Percentiles rank a stretch among this genome's conserved stretches.
phyloP scores from a whole-genome alignment of 1,140 invertebrate genomes.

The Lordiphosa clarofinis region DNA sequence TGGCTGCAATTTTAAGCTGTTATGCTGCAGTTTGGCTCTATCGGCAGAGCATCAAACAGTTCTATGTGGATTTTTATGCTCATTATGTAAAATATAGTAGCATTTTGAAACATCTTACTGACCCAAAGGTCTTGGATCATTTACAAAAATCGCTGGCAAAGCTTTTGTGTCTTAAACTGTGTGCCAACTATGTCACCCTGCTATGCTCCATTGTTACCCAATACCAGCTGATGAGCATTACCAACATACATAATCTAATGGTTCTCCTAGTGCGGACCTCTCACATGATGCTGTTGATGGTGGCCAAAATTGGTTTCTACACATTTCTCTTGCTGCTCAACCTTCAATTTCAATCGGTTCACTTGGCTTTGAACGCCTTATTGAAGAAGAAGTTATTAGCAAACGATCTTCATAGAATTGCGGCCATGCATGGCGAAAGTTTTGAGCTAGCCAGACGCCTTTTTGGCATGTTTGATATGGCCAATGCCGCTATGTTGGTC shows the following conservation, averaged over 20 bases:
- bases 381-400: background rate
- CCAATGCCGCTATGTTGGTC: conserved; percentile 26
- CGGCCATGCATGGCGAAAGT: conserved; percentile 30
- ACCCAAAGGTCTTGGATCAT: conserved; percentile 1
- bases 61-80: conserved; percentile 23
- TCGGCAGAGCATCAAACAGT: conserved; percentile 15
- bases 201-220: conserved; percentile 27
- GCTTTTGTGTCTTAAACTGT: conserved; percentile 3
- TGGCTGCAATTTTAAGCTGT: conserved; percentile 2
- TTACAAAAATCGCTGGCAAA: conserved; percentile 16
- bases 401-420: conserved; percentile 14
- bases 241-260: background rate
- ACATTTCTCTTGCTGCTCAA: conserved; percentile 23
- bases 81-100: conserved; percentile 15
- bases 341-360: conserved; percentile 38
- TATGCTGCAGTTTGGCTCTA: conserved; percentile 40
- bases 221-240: conserved; percentile 10
- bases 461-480: conserved; percentile 33
- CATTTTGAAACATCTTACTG: conserved; percentile 5
- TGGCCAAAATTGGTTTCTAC: conserved; percentile 17
- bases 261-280: background rate
- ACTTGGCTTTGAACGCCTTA: conserved; percentile 29
- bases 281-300: conserved; percentile 21
- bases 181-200: conserved; percentile 14
- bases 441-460: conserved; percentile 16